These are phyloP conservation scores for Isichthys henryi DNA, from an alignment of 2,113 vertebrate species.

Conservation along the genomic window DNA sequence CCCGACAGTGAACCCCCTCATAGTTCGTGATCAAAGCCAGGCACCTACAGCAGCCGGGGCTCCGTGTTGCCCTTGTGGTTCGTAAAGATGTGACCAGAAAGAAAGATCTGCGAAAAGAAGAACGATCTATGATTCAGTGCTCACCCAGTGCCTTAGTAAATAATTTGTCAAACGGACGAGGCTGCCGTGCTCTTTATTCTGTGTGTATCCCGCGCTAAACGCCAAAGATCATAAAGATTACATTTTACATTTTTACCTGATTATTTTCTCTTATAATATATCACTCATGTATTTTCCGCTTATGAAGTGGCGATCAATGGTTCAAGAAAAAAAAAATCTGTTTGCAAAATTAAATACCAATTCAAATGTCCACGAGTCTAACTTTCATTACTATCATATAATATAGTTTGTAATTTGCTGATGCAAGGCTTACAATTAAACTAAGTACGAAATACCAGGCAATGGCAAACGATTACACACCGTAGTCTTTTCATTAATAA, in stretches of 20 bases:
- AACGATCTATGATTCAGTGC: neutral
- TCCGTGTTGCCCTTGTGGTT: neutral
- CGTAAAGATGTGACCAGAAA: neutral
- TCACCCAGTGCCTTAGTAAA: neutral
- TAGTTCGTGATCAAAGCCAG: no score
- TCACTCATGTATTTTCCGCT: neutral
- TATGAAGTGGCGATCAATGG: neutral
- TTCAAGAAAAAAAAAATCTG: neutral
- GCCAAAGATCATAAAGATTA: neutral
- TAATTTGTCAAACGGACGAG: neutral
- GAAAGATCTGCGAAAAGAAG: neutral
- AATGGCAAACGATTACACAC: neutral
- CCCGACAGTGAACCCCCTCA: no score
- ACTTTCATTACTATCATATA: neutral
- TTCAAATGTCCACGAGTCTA: neutral
- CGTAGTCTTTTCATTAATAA: neutral
- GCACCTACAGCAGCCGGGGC: neutral
- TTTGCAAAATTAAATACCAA: neutral
- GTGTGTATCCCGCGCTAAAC: neutral
- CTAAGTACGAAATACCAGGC: neutral
- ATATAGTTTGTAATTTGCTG: neutral
- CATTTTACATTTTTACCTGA: neutral
- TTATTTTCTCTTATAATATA: neutral
- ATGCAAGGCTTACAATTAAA: neutral
- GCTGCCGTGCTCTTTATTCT: neutral